A percentile compares a stretch with the other conserved stretches of the same genome.
Evolutionary conservation across 2,113 vertebrate genomes (phyloP).

Genomic region (Aegithalos caudatus): DNA sequence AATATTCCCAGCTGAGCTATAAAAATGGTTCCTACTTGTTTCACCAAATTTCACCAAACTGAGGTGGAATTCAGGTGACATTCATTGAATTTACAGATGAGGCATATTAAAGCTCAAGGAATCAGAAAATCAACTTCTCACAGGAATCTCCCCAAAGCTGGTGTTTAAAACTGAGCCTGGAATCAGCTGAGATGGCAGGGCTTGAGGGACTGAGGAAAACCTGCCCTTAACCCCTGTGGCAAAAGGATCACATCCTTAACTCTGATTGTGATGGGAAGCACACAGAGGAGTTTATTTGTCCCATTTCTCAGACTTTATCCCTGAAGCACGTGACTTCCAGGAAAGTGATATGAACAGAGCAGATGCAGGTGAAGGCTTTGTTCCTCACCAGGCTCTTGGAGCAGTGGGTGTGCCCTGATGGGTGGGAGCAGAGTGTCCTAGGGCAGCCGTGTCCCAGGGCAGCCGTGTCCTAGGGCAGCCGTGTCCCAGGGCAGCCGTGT

Average conservation of each 20-base stretch:
- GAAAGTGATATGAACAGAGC: background rate
- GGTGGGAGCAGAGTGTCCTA: background rate
- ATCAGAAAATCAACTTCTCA: background rate
- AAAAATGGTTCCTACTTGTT: background rate
- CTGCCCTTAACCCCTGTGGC: background rate
- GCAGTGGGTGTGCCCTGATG: fast-evolving
- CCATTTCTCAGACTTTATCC: background rate
- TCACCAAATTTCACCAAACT: background rate
- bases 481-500: background rate
- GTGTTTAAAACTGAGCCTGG: background rate
- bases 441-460: background rate
- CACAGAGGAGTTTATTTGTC: background rate
- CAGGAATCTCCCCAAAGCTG: background rate
- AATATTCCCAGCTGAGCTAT: background rate
- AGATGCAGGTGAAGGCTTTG: background rate
- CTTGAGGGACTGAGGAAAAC: background rate
- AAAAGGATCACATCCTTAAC: background rate
- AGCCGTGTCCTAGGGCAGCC: background rate
- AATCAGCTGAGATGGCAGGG: background rate
- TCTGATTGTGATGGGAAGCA: background rate
- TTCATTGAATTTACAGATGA: background rate
- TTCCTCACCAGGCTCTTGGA: background rate
- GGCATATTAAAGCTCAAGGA: background rate
- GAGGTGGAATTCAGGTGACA: background rate
- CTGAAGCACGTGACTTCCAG: background rate